phyloP scores from a whole-genome alignment of 2,888 invertebrate species.

The Drosophila imparisetae region DNA sequence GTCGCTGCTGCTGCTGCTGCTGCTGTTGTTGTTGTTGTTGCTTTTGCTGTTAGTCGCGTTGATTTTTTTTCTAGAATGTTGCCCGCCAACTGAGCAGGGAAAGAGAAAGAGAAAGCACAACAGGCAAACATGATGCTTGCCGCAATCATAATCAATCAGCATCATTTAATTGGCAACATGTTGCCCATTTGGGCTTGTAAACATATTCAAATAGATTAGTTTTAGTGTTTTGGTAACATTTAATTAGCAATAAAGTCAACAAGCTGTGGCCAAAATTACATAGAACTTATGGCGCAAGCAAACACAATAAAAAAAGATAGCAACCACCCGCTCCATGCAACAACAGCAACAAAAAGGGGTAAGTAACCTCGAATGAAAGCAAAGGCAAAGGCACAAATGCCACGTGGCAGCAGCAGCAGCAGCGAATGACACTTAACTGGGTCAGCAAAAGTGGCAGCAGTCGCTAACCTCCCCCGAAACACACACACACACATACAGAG shows the following conservation, averaged over 20 bases:
- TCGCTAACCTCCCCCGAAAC: slow-evolving; percentile 9
- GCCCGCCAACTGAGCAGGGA: slow-evolving; percentile 58
- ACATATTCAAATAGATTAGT: background rate
- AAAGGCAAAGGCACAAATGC: slow-evolving; percentile 57
- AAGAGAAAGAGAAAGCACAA: slow-evolving; percentile 62
- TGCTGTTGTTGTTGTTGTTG: slow-evolving; percentile 7
- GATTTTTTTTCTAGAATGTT: slow-evolving; percentile 68
- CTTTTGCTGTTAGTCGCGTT: slow-evolving; percentile 27
- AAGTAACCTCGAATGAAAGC: slow-evolving; percentile 82
- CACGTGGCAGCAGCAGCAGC: slow-evolving; percentile 42
- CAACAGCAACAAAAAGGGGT: slow-evolving; percentile 55
- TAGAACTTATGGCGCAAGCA: slow-evolving; percentile 41
- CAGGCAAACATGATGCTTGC: background rate
- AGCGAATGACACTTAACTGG: slow-evolving; percentile 78
- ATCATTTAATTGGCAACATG: slow-evolving; percentile 14
- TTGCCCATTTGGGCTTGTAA: background rate
- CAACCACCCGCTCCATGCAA: background rate
- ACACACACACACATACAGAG: slow-evolving; percentile 2
- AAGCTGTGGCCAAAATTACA: slow-evolving; percentile 32
- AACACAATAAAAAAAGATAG: slow-evolving; percentile 23
- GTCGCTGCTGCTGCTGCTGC: slow-evolving; percentile 3
- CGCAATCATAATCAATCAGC: background rate
- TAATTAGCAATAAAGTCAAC: slow-evolving; percentile 58
- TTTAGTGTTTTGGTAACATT: slow-evolving; percentile 8
- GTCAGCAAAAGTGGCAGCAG: slow-evolving; percentile 75